Conservation (phyloP, 2,113 vertebrate species). For the Sorex araneus region DNA sequence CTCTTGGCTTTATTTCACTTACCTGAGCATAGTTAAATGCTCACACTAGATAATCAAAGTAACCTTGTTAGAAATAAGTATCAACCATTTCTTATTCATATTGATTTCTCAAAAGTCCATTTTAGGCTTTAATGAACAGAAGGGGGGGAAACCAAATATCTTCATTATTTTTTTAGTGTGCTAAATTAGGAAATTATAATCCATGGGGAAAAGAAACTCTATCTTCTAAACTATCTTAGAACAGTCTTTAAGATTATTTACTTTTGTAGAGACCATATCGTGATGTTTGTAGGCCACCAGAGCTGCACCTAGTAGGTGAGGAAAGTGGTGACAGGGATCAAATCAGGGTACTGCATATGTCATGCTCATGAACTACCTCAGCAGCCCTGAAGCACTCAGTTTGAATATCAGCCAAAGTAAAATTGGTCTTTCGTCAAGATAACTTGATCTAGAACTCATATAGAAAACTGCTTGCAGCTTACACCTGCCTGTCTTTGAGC, state of each 20-base stretch:
- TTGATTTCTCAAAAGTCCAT: background rate
- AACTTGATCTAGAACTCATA: background rate
- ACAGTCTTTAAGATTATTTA: background rate
- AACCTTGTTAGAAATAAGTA: background rate
- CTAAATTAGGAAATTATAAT: background rate
- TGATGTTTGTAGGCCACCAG: no score
- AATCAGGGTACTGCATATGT: no score
- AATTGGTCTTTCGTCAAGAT: background rate
- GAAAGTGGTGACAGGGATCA: no score
- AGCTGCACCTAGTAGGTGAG: no score
- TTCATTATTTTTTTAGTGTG: background rate
- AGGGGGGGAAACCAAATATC: no score
- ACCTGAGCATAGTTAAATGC: background rate
- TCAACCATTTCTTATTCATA: background rate
- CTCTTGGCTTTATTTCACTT: background rate
- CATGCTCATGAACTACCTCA: no score
- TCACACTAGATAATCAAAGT: background rate
- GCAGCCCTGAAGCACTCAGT: no score
- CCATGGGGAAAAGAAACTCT: background rate
- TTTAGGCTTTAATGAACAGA: no score
- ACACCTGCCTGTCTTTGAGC: background rate
- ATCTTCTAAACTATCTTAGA: background rate
- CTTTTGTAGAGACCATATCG: no score
- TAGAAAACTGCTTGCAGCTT: background rate
- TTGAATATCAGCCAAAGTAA: background rate